phyloP scores from a whole-genome alignment of 2,888 invertebrate species.

The Drosophila macrospina region DNA sequence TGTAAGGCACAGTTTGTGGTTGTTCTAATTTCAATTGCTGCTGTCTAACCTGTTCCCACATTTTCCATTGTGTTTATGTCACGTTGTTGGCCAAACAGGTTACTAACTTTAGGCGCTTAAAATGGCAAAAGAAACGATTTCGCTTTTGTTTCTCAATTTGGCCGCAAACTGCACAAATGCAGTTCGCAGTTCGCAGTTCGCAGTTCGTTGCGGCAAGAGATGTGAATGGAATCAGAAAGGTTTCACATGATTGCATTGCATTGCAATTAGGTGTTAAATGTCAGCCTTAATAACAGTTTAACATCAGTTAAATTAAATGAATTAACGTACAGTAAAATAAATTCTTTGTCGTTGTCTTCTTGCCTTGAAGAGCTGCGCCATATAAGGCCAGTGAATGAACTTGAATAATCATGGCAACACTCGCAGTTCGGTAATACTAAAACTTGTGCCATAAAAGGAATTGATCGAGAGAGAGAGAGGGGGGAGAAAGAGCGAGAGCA shows the following conservation, averaged over 20 bases:
- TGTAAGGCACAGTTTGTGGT: slow-evolving; percentile 69
- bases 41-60: slow-evolving; percentile 74
- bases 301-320: slow-evolving; percentile 24
- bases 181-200: too few relatives aligned
- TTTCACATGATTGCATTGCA: slow-evolving; percentile 55
- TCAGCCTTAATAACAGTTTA: slow-evolving; percentile 15
- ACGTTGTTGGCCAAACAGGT: slow-evolving; percentile 67
- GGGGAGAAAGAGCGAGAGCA: background rate
- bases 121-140: slow-evolving; percentile 66
- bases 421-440: slow-evolving; percentile 23
- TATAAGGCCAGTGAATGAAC: slow-evolving; percentile 49
- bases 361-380: slow-evolving; percentile 46
- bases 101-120: slow-evolving; percentile 42
- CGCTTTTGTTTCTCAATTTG: slow-evolving; percentile 62
- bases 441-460: slow-evolving; percentile 25
- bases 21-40: slow-evolving; percentile 76
- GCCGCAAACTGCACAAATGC: slow-evolving; percentile 48
- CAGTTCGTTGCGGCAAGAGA: slow-evolving; percentile 27
- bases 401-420: slow-evolving; percentile 29
- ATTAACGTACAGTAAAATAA: slow-evolving; percentile 5
- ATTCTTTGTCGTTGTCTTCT: slow-evolving; percentile 14
- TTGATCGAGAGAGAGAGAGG: too few relatives aligned
- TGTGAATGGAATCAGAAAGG: slow-evolving; percentile 25
- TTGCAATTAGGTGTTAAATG: slow-evolving; percentile 33
- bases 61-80: slow-evolving; percentile 75